Base-by-base conservation (phyloP, 1,140 invertebrate species). In the Drosophila murphyi region DNA sequence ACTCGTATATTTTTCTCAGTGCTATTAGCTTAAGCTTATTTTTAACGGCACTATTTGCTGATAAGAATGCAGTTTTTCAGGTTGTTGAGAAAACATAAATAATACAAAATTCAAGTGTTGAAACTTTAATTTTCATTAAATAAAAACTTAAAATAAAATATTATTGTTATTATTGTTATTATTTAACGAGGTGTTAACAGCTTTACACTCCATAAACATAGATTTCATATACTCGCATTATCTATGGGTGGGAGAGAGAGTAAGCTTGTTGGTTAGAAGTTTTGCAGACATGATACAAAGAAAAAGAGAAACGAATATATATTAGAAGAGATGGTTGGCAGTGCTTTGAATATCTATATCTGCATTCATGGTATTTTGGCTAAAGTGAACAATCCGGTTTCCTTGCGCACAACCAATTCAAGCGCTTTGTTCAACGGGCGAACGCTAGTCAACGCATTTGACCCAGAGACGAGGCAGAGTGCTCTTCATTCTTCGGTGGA, bases 381-480 rank as follows among this genome's bases (percentile, higher is more conserved):
- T 48, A 37, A 59, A 59, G 12, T 70, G 39, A 63, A 54, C 67
- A 75, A 75, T 71, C 72, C 72, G 72, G 72, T 75, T 64, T 75
- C 72, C 68, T 59, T 71, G 50, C 52, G 55, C 61, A 41, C 67
- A 48, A 57, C 32, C 20, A 62, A 48, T 71, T 48, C 43, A 56
- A 47, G 12, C 34, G 55, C 60, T 71, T 59, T 61, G 72, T 74
- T 68, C 64, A 70, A 50, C 55, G 57, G 70, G n/a, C 54, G 32
- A 68, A 51, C 43, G 61, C 60, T 68, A 72, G 70, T 72, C 70
- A 63, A 63, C 55, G 65, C 65, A 62, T 70, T 74, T 74, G 72
- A 74, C 72, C 72, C 72, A 74, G 57, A 74, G 72, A 74, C 37
- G 65, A 63, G 20, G 20, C 65, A 35, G 57, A 74, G 56, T 35